phyloP scores from a whole-genome alignment of 2,797 vertebrate species.

The Cynodonichthys magdalenae region DNA sequence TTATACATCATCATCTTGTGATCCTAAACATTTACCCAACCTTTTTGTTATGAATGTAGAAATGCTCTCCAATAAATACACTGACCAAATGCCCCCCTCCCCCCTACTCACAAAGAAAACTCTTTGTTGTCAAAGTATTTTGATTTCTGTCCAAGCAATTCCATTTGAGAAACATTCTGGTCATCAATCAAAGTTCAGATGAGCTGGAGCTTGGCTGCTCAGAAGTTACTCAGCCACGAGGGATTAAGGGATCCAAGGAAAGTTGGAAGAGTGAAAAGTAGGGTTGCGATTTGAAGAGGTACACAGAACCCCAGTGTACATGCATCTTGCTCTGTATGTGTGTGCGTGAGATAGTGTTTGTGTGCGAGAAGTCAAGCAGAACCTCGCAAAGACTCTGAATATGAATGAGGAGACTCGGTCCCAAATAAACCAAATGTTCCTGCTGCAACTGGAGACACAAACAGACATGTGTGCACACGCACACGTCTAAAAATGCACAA shows the following conservation, averaged over 20 bases:
- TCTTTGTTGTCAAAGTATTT: conserved; percentile 21
- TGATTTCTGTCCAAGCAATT: conserved; percentile 38
- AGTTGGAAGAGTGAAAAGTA: conserved; percentile 25
- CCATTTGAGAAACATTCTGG: conserved; percentile 49
- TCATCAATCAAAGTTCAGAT: conserved; percentile 56
- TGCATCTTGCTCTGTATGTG: conserved; percentile 30
- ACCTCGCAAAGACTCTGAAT: conserved; percentile 61
- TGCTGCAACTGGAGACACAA: conserved; percentile 57
- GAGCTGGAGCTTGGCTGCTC: conserved; percentile 41
- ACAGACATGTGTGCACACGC: conserved; percentile 10
- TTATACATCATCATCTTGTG: background rate
- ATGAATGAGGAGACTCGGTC: conserved; percentile 68
- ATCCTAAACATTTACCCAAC: background rate
- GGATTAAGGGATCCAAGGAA: conserved; percentile 62
- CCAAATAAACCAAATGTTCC: conserved; percentile 64
- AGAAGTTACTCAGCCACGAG: conserved; percentile 57
- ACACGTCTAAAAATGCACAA: background rate
- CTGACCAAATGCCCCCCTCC: background rate
- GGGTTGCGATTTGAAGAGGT: conserved; percentile 44
- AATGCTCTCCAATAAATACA: background rate
- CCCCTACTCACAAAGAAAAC: conserved; percentile 13
- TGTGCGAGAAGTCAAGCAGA: conserved; percentile 59
- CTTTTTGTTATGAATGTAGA: background rate
- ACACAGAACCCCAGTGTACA: conserved; percentile 51
- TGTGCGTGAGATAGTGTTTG: conserved; percentile 23